Evolutionary conservation across 37 sponge, comb jelly and placozoan species (phyloP), one percentile per base, ranked within the genome.

Genomic region (Mnemiopsis leidyi): DNA sequence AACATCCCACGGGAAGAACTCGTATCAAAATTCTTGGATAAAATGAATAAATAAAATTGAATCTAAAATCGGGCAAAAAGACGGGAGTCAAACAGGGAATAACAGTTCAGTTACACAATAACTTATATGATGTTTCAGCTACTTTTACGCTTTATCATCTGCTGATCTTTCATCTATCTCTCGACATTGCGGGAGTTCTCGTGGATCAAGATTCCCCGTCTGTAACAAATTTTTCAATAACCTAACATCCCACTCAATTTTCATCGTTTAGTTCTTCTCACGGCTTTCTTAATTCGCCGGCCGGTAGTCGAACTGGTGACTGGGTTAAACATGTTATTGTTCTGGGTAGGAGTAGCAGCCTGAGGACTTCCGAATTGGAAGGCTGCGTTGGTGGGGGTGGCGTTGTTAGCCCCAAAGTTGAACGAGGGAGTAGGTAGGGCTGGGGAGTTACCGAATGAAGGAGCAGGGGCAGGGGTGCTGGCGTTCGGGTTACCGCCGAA

Each of bases 21-120:
- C 79, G 35, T 77, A 77, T 77, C 79, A 77, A 77, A 77, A 77
- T 48, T 77, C 79, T 77, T 77, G 18, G 79, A 34, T 77, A 77
- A 77, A 77, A 77, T 77, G 79, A 77, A 77, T 77, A 77, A 77
- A 77, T 77, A 77, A 77, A 77, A 77, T 77, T 77, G 16, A 77
- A 77, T 77, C 79, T 77, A 77, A 77, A 77, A 77, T 77, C 32
- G 36, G 33, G 79, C 33, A 32, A 32, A 77, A 77, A 18, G 26
- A 13, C 3, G 61, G 9, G 61, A 48, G 61, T 48, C 61, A 48
- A 48, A 48, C 61, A 48, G 61, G 61, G 5, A 48, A 48, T 48
- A 48, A 48, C 61, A 18, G 5, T n/a, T 69, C 73, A 69, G n/a
- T 69, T 69, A 21, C 68, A 61, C 18, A 61, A 61, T 61, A 61